phyloP scores from a whole-genome alignment of 2,113 vertebrate genomes.

The Acrocephalus kingi region DNA sequence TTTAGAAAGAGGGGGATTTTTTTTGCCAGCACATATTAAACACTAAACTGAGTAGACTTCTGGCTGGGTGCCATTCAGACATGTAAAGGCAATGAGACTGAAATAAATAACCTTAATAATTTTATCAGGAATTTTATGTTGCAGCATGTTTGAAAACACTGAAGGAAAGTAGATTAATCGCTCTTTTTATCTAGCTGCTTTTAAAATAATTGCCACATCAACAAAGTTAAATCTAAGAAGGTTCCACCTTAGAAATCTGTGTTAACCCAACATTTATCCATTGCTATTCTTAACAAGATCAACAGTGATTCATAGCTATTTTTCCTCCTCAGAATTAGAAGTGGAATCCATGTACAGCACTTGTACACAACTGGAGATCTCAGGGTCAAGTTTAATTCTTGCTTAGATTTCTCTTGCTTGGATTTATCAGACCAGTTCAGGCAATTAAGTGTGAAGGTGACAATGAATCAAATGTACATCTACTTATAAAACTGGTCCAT shows the following conservation, averaged over 20 bases:
- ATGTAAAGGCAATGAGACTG: constrained; percentile 18
- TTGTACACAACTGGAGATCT: not conserved
- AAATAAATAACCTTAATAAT: constrained; percentile 56
- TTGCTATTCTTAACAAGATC: not conserved
- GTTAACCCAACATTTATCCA: not conserved
- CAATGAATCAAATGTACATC: not conserved
- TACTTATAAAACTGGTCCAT: not conserved
- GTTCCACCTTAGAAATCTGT: not conserved
- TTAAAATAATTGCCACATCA: not conserved
- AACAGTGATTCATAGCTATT: not conserved
- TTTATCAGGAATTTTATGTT: constrained; percentile 48
- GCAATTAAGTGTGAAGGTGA: not conserved
- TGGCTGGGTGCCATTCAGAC: constrained; percentile 35
- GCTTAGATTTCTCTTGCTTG: not conserved
- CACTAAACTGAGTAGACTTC: not conserved
- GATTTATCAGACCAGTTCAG: not conserved
- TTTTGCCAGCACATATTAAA: not conserved
- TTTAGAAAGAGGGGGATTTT: not conserved
- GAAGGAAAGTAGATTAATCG: constrained; percentile 12
- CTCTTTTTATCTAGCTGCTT: constrained; percentile 10
- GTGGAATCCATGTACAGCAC: not conserved
- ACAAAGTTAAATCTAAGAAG: not conserved
- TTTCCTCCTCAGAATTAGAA: not conserved
- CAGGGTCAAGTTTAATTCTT: not conserved
- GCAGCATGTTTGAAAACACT: constrained; percentile 42